Base-by-base conservation (phyloP, 2,797 vertebrate genomes). In the Lepus townsendii region DNA sequence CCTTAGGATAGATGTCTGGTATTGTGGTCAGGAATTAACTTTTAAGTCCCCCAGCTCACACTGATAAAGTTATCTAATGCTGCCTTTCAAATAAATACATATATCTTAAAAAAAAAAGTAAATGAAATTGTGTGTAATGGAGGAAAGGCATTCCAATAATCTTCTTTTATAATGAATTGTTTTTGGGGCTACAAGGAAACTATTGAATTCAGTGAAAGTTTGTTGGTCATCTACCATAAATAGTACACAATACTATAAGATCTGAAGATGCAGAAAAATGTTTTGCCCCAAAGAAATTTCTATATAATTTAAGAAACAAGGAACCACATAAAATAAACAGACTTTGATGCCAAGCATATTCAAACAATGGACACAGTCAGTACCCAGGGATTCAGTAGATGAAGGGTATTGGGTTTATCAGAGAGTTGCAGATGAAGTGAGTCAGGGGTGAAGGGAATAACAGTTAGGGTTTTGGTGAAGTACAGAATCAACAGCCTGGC, bases 71-170 rank as follows among this genome's bases (percentile, higher is more conserved):
- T 0, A 93, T 75, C 93, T 83, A 57, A 57, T 20, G 54, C 54
- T 57, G 54, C 54, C 17, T 57, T 57, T 57, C 54, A 57, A 57
- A 57, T 57, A 57, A 57, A 57, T 17, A 19, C 54, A 57, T 57
- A 57, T 57, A 16, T 57, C 54, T 57, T 20, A 57, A 57, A 57
- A 57, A 35, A 54, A 78, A 72, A 85, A 71, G 27, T 14, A 76
- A 92, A 63, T 50, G 35, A 90, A 82, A 47, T 47, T 83, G 14
- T 86, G 14, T 38, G 2, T 68, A 82, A 66, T 11, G 38, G 62
- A 92, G 42, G 19, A 13, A 95, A 92, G 77, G 7, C 16, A 78
- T 89, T 93, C 17, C 12, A 75, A 54, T 47, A 79, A 26, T 88
- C 87, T 90, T 92, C 11, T 80, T 91, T 71, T 54, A 35, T 47